Conservation (phyloP, 2,888 invertebrate genomes). For the Tethea ocularis region DNA sequence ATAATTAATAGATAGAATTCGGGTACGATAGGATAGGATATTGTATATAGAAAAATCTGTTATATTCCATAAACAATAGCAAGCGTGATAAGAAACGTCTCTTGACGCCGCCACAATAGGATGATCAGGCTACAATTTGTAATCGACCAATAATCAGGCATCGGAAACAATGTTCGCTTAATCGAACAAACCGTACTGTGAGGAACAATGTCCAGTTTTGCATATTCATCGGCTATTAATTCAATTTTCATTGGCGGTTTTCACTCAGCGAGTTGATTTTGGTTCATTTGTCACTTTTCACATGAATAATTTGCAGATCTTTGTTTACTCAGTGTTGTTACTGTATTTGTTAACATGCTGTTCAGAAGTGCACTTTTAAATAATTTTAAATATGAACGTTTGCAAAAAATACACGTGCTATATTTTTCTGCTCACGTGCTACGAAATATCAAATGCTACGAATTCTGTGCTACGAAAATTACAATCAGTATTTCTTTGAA, state of each 20-base stretch:
- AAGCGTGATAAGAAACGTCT: conserved; percentile 24
- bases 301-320: conserved; percentile 54
- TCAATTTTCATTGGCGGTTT: conserved; percentile 71
- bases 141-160: conserved; percentile 51
- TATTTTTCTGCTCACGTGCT: background rate
- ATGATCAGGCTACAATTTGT: conserved; percentile 35
- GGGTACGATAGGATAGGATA: no score
- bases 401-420: background rate
- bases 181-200: conserved; percentile 50
- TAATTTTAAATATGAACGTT: background rate
- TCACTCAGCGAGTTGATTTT: conserved; percentile 70
- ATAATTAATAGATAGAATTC: no score
- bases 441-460: background rate
- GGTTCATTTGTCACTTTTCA: conserved; percentile 75
- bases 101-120: conserved; percentile 22
- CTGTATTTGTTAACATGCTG: background rate
- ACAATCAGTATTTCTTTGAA: background rate
- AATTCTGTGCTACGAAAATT: background rate
- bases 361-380: background rate
- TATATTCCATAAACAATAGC: background rate
- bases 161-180: conserved; percentile 62
- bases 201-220: conserved; percentile 67
- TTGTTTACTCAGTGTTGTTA: conserved; percentile 31
- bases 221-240: conserved; percentile 78
- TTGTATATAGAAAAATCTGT: background rate